These are phyloP conservation scores for Listronotus oregonensis DNA, from an alignment of 1,140 invertebrate species.

Conservation along the genomic window DNA sequence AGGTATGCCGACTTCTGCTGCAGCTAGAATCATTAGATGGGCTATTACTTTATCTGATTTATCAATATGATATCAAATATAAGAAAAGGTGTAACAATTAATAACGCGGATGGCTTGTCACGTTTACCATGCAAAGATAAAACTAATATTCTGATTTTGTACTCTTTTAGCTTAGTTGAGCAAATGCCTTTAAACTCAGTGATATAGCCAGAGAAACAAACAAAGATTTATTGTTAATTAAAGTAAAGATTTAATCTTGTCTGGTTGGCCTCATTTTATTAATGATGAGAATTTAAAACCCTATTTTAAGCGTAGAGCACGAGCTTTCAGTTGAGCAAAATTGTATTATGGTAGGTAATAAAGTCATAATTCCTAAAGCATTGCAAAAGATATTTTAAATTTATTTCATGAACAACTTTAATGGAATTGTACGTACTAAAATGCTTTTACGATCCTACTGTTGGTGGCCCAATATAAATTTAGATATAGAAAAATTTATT, in stretches of 20 bases:
- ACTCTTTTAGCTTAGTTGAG: slow-evolving; percentile 30
- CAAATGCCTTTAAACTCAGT: slow-evolving; percentile 13
- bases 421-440: slow-evolving; percentile 41
- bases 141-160: too few relatives aligned
- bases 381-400: slow-evolving; percentile 37
- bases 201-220: slow-evolving; percentile 19
- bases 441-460: slow-evolving; percentile 34
- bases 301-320: slow-evolving; percentile 19
- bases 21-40: too few relatives aligned
- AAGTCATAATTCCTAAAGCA: slow-evolving; percentile 38
- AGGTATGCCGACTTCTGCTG: too few relatives aligned
- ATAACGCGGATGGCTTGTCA: too few relatives aligned
- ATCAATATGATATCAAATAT: too few relatives aligned
- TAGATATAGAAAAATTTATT: slow-evolving; percentile 39
- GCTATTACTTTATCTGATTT: too few relatives aligned
- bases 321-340: slow-evolving; percentile 21
- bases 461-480: slow-evolving; percentile 41
- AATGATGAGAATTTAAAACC: slow-evolving; percentile 24
- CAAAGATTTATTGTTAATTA: slow-evolving; percentile 30
- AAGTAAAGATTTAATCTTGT: slow-evolving; percentile 27
- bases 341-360: slow-evolving; percentile 30
- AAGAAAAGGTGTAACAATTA: too few relatives aligned
- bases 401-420: slow-evolving; percentile 40
- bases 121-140: too few relatives aligned
- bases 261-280: slow-evolving; percentile 15